A percentile compares a stretch with the other conserved stretches of the same genome.
phyloP scores from a whole-genome alignment of 2,113 vertebrate genomes.

The Ursus arctos region DNA sequence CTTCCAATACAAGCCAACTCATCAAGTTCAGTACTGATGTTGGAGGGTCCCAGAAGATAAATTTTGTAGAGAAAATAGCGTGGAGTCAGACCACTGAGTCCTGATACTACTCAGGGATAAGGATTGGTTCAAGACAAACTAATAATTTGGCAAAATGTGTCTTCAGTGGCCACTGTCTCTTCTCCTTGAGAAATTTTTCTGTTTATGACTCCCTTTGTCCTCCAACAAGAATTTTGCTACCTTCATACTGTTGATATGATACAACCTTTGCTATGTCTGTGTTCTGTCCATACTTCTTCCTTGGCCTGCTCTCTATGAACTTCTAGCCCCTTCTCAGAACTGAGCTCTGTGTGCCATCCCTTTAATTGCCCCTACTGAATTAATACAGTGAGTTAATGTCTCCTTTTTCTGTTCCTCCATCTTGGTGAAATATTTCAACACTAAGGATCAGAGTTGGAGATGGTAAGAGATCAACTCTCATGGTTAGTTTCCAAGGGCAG shows the following conservation, averaged over 20 bases:
- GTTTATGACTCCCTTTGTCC: neutral
- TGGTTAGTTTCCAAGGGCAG: neutral
- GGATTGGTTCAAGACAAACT: neutral
- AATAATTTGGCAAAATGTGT: neutral
- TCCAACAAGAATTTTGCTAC: neutral
- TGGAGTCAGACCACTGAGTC: neutral
- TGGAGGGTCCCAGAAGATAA: neutral
- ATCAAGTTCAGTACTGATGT: neutral
- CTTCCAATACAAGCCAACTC: neutral
- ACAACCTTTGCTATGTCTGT: too few relatives aligned
- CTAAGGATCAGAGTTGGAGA: neutral
- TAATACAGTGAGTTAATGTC: neutral
- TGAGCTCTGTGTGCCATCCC: neutral
- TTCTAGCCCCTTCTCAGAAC: neutral
- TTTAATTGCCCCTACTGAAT: neutral
- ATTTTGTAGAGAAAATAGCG: neutral
- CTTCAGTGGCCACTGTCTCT: neutral
- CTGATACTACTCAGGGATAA: neutral
- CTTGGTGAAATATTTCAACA: neutral
- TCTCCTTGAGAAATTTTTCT: neutral
- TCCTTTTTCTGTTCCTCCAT: neutral
- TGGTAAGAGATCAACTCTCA: neutral
- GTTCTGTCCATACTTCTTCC: neutral
- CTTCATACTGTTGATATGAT: neutral
- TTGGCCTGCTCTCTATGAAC: rapidly evolving